Evolutionary conservation across 2,888 invertebrate genomes (phyloP).

Genomic region (Orthosia incerta): DNA sequence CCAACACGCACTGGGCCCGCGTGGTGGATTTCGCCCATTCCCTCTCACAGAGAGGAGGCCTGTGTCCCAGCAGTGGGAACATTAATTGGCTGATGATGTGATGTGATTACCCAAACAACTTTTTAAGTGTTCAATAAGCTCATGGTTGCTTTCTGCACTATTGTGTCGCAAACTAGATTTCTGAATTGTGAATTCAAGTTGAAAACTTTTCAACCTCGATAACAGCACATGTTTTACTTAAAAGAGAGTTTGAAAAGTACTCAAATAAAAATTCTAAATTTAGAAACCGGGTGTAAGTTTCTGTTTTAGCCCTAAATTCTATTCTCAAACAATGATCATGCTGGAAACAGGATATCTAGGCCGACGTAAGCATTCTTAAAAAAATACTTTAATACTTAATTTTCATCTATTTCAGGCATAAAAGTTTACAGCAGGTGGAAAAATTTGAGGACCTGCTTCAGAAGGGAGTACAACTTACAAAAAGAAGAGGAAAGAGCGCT

Average conservation of each 20-base stretch:
- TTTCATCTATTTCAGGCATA: not conserved
- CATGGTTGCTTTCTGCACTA: too few relatives aligned
- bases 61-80: too few relatives aligned
- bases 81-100: too few relatives aligned
- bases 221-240: too few relatives aligned
- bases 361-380: not conserved
- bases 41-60: too few relatives aligned
- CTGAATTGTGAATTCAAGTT: not conserved
- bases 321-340: not conserved
- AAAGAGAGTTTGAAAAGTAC: too few relatives aligned
- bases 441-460: not conserved
- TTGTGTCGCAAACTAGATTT: not conserved
- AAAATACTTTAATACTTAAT: not conserved
- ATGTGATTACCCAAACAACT: too few relatives aligned
- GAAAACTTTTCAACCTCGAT: not conserved
- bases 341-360: too few relatives aligned
- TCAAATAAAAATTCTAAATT: not conserved
- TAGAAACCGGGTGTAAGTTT: not conserved
- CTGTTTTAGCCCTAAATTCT: not conserved
- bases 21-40: too few relatives aligned
- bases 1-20: too few relatives aligned
- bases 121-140: too few relatives aligned
- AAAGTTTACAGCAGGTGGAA: not conserved
- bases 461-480: not conserved
- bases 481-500: not conserved